A percentile compares a stretch with the other conserved stretches of the same genome.
phyloP scores from a whole-genome alignment of 1,140 invertebrate species.

The Lucilia cuprina region DNA sequence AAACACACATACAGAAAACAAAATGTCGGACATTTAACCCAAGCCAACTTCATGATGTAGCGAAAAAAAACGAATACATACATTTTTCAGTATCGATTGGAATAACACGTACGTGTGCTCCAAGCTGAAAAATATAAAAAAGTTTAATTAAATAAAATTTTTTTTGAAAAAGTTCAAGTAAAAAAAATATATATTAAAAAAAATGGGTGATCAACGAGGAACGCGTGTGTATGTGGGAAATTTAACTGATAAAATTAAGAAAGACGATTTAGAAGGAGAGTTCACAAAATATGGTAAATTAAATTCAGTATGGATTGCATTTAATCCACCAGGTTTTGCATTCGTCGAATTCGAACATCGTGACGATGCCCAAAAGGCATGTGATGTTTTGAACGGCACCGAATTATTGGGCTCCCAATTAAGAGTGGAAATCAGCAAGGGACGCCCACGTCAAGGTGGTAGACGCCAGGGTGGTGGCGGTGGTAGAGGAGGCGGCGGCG shows the following conservation, averaged over 20 bases:
- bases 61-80: conserved; percentile 36
- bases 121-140: neutral
- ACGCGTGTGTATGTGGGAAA: conserved; percentile 87
- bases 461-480: conserved; percentile 66
- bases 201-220: conserved; percentile 65
- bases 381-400: conserved; percentile 88
- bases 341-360: conserved; percentile 98
- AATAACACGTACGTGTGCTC: conserved; percentile 11
- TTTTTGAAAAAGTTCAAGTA: neutral
- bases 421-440: conserved; percentile 82
- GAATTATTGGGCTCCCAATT: conserved; percentile 81
- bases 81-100: conserved; percentile 37
- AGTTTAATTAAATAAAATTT: conserved; percentile 29
- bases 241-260: conserved; percentile 81
- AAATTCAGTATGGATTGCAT: conserved; percentile 94
- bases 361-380: conserved; percentile 93
- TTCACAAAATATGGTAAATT: conserved; percentile 91
- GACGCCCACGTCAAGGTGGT: conserved; percentile 68
- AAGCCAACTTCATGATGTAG: conserved; percentile 32
- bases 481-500: conserved; percentile 65
- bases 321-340: conserved; percentile 95
- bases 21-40: conserved; percentile 1
- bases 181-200: conserved; percentile 39
- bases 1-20: neutral
- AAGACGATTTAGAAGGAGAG: conserved; percentile 85